These are phyloP conservation scores for Cephus rjabovi DNA, from an alignment of 2,888 invertebrate species.

Conservation along the genomic window DNA sequence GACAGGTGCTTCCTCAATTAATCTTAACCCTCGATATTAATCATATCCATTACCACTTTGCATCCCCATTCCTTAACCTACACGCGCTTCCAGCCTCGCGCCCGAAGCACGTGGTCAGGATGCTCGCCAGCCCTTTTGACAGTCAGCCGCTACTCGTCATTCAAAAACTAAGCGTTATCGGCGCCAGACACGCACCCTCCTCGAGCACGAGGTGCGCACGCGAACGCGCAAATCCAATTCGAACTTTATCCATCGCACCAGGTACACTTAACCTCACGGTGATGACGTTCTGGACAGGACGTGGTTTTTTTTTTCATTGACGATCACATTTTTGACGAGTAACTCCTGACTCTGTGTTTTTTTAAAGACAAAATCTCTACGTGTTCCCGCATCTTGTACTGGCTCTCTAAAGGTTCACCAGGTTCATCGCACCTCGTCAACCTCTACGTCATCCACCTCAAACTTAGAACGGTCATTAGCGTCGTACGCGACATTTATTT, in stretches of 20 bases:
- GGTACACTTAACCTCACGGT: background rate
- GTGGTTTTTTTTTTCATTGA: background rate
- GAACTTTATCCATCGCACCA: background rate
- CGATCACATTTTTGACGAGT: background rate
- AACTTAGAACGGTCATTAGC: constrained; percentile 57
- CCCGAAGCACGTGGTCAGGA: background rate
- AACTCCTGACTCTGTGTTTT: background rate
- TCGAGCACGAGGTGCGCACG: background rate
- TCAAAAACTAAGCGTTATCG: background rate
- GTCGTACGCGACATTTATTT: constrained; percentile 42
- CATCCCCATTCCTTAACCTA: background rate
- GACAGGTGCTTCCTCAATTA: constrained; percentile 78
- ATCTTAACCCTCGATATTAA: constrained; percentile 1
- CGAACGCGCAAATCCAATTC: background rate
- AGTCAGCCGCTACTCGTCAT: background rate
- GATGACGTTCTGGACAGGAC: background rate
- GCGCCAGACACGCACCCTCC: background rate
- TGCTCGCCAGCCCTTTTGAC: background rate
- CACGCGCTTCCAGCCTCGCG: background rate
- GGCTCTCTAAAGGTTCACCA: constrained; percentile 1
- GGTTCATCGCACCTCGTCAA: constrained; percentile 44
- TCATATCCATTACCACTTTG: background rate
- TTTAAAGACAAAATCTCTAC: background rate
- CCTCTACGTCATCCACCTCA: constrained; percentile 42
- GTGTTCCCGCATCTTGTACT: background rate